Evolutionary conservation across 1,140 invertebrate genomes (phyloP), one percentile per base, ranked within the genome.

Genomic region (Pectinophora gossypiella): DNA sequence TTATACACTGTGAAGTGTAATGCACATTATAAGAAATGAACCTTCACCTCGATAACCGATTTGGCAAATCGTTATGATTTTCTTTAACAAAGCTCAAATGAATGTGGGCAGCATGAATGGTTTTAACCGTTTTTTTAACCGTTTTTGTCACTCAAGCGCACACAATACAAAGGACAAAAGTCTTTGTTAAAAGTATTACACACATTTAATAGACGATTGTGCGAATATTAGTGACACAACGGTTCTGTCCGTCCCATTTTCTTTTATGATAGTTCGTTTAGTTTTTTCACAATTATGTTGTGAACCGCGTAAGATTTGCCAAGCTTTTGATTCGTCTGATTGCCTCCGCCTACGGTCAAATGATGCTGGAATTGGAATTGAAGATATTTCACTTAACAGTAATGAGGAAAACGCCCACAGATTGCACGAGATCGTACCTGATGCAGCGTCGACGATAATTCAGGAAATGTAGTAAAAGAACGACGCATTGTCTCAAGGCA

Each of bases 371-470:
- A 40, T 16, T 40, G 36, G 16, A 3, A 40, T 16, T 40, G 36
- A 40, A 40, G 36, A 16, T 16, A 40, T 12, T 23, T 46, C 66
- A 73, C 63, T 76, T 71, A 67, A 45, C 62, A 53, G 51, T 53
- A 79, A 79, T 73, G 66, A 82, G 78, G 78, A 79, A 69, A 56
- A 56, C 76, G 72, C 78, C 78, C 56, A 82, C 78, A 22, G 20
- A 36, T 23, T 67, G 65, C 64, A 66, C 27, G 50, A 38, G 48
- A 35, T 15, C 16, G 36, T 40, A 40, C 36, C 44, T 61, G 38
- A 56, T 56, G 38, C 45, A 48, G 43, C 43, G 40, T 35, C 54
- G 65, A 40, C 13, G 36, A 15, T n/a, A n/a, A n/a, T 13, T 40
- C 13, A 40, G 36, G 36, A 40, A 40, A 40, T 40, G n/a, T 15